Base-by-base conservation (phyloP, 1,140 invertebrate species). In the Vollenhovia emeryi region DNA sequence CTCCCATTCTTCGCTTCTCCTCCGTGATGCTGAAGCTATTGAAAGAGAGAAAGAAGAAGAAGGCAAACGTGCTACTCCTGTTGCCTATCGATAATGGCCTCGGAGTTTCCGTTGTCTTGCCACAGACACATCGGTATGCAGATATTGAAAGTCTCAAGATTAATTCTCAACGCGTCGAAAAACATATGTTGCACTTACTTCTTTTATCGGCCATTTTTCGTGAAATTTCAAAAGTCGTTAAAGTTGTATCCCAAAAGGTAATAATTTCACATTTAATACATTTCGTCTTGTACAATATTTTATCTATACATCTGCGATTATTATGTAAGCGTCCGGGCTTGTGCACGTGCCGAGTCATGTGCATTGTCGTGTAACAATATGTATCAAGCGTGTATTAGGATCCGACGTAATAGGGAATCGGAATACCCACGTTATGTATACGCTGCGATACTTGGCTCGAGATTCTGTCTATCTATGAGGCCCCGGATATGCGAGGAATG, bases 401-500 rank as follows among this genome's bases (percentile, higher is more conserved):
- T 55, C 75, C 83, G 30, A 36, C 55, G 62, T 88, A 86, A 86
- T 86, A 89, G 87, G 50, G 87, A 84, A 68, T 89, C 78, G 84
- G 68, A 71, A 69, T 80, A 76, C 74, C 82, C 57, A 1, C 60
- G 30, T 87, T 86, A 71, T 79, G 69, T 69, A 68, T 59, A 33
- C 79, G 40, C 55, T 11, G 68, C 60, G 87, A 89, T 89, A 89
- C 88, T 89, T 89, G 88, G 80, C 74, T 73, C 69, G 59, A 74
- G 48, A 85, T 84, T 84, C 88, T 75, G 48, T 73, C 87, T 66
- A 45, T 71, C 66, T 60, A 30, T 30, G 66, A 43, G 62, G 68
- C n/a, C 45, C 62, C 87, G 74, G 78, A 89, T 89, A 86, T 87
- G 86, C 83, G 71, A 71, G 91, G 92, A 91, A 93, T 93, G 90